A percentile compares a stretch with the other conserved stretches of the same genome.
Evolutionary conservation across 2,797 vertebrate genomes (phyloP).

Genomic region (Telmatherina bonti): DNA sequence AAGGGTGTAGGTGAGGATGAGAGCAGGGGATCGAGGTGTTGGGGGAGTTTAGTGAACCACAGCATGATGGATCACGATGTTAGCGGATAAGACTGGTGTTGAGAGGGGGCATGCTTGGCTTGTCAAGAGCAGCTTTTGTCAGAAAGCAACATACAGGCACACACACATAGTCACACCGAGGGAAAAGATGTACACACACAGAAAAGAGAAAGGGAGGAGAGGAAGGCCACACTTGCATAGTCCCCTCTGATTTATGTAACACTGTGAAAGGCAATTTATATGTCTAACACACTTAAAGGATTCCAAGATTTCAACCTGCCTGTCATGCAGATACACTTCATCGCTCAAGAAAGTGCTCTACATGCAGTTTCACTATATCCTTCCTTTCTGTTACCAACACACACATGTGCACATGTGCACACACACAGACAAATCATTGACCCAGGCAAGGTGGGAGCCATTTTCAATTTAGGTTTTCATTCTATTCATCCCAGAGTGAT

Average conservation of each 20-base stretch:
- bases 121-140: conserved; percentile 69
- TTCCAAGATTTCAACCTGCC: conserved; percentile 62
- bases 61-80: conserved; percentile 75
- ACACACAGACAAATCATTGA: conserved; percentile 49
- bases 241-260: conserved; percentile 67
- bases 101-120: conserved; percentile 59
- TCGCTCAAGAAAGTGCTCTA: conserved; percentile 58
- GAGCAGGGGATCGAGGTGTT: conserved; percentile 23
- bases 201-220: conserved; percentile 18
- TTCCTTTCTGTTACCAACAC: conserved; percentile 5
- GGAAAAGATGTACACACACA: conserved; percentile 19
- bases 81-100: conserved; percentile 69
- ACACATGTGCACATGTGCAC: conserved; percentile 1
- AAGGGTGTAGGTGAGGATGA: conserved; percentile 59
- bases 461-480: conserved; percentile 62
- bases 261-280: conserved; percentile 65
- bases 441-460: conserved; percentile 59
- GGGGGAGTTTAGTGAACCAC: conserved; percentile 54
- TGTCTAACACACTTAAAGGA: conserved; percentile 55
- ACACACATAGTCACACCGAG: conserved; percentile 10
- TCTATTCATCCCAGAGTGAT: conserved; percentile 42
- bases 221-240: conserved; percentile 27
- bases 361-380: conserved; percentile 45
- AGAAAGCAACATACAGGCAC: conserved; percentile 46
- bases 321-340: conserved; percentile 64